Base-by-base conservation (phyloP, 2,888 invertebrate species). In the Lordiphosa fenestrarum region DNA sequence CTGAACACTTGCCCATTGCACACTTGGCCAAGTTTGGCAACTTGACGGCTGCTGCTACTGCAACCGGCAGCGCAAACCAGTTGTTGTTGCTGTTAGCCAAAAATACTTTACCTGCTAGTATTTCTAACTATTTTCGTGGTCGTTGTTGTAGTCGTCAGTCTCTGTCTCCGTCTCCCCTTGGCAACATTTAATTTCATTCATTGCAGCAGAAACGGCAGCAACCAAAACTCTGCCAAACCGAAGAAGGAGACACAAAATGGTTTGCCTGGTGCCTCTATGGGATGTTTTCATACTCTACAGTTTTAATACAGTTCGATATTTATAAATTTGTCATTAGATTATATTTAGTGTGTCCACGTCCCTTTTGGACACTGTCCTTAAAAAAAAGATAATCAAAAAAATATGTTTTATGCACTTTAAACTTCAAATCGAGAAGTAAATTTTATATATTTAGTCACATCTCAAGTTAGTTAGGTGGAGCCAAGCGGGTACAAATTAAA, bases 11-110 rank as follows among this genome's bases (percentile, higher is more conserved):
- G 77, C 84, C 84, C 84, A 66, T 73, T 84, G 77, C 77, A 82
- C 77, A 82, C 84, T 77, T 84, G 84, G 84, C 84, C 84, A 77
- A 84, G 68, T 84, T 82, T 84, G 77, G 84, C 77, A 77, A 82
- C 82, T 63, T 70, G 73, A 77, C 73, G 84, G 63, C 73, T 52
- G 57, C 63, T 53, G 55, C 59, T 44, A 53, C 67, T 51, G 53
- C 53, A 61, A 49, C 41, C 69, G 68, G 48, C 71, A 69, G 53
- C 63, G 49, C 38, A 50, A 63, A 50, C 62, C 58, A 66, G 59
- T 50, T 54, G 52, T 12, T 61, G 42, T 65, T 70, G 68, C 47
- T 42, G 40, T 39, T 51, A 49, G 53, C 19, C 70, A 61, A 73
- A 71, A 71, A 66, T 35, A 12, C 49, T 58, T 55, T 55, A 42